phyloP scores from a whole-genome alignment of 37 sponge, comb jelly and placozoan genomes.

The Lycopodina hypogea region DNA sequence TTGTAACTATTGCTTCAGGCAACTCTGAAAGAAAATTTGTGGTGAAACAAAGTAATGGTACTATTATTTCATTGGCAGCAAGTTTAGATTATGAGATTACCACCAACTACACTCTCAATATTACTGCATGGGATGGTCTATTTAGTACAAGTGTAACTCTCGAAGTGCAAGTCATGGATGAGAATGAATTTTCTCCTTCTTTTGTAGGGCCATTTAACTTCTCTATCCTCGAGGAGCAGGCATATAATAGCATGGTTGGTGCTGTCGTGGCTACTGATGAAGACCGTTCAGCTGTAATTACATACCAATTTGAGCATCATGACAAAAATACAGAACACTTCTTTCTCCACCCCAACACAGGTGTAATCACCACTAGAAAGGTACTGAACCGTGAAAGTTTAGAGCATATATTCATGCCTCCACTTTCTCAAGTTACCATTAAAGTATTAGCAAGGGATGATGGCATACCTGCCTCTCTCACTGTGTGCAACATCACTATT shows the following conservation, averaged over 20 bases:
- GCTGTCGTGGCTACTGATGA: constrained; percentile 43
- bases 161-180: constrained; percentile 59
- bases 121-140: constrained; percentile 38
- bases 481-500: constrained; percentile 12
- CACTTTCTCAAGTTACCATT: not conserved
- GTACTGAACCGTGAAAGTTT: constrained; percentile 62
- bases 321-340: not conserved
- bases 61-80: constrained; percentile 37
- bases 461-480: constrained; percentile 13
- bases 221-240: constrained; percentile 34
- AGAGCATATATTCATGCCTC: constrained; percentile 24
- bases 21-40: constrained; percentile 45
- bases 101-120: constrained; percentile 21
- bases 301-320: not conserved
- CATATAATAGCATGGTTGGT: constrained; percentile 20
- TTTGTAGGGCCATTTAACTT: constrained; percentile 30
- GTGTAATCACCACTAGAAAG: constrained; percentile 43
- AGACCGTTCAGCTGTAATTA: constrained; percentile 15
- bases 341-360: constrained; percentile 13
- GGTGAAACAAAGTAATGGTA: constrained; percentile 21
- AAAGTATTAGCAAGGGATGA: constrained; percentile 27
- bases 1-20: constrained; percentile 2
- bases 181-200: constrained; percentile 72
- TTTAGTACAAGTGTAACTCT: constrained; percentile 5
- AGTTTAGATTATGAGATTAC: constrained; percentile 62